phyloP scores from a whole-genome alignment of 1,140 invertebrate genomes.

The Dreissena polymorpha region DNA sequence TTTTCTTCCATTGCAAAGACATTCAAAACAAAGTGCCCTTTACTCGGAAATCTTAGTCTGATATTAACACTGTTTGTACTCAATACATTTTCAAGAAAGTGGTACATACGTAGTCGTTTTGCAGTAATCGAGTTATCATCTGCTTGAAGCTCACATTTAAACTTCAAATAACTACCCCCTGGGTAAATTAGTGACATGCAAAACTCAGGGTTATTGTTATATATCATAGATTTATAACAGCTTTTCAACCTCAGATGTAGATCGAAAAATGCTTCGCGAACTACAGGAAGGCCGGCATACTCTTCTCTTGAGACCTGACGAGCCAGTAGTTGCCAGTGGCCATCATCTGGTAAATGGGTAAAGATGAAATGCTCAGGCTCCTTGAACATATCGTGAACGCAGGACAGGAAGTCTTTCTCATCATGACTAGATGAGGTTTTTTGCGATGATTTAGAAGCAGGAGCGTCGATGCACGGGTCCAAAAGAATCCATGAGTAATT shows the following conservation, averaged over 20 bases:
- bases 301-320: constrained; percentile 57
- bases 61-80: neutral
- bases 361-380: constrained; percentile 71
- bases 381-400: constrained; percentile 17
- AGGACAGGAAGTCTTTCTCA: neutral
- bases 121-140: neutral
- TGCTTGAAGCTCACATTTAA: constrained; percentile 19
- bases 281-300: constrained; percentile 54
- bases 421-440: too few species aligned
- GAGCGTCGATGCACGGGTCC: neutral
- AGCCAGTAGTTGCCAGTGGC: constrained; percentile 70
- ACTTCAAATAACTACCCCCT: neutral
- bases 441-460: too few species aligned
- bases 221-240: neutral
- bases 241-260: neutral
- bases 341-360: constrained; percentile 71
- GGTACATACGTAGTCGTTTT: neutral
- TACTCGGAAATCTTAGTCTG: constrained; percentile 23
- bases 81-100: constrained; percentile 22
- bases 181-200: constrained; percentile 8
- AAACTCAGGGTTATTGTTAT: neutral
- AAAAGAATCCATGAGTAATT: constrained; percentile 26
- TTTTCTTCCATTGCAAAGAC: neutral
- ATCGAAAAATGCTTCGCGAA: constrained; percentile 9
- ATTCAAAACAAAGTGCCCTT: constrained; percentile 19